Percentiles rank a stretch among this genome's conserved stretches.
Evolutionary conservation across 2,888 invertebrate species (phyloP).

Genomic region (Ctenicera cuprea): DNA sequence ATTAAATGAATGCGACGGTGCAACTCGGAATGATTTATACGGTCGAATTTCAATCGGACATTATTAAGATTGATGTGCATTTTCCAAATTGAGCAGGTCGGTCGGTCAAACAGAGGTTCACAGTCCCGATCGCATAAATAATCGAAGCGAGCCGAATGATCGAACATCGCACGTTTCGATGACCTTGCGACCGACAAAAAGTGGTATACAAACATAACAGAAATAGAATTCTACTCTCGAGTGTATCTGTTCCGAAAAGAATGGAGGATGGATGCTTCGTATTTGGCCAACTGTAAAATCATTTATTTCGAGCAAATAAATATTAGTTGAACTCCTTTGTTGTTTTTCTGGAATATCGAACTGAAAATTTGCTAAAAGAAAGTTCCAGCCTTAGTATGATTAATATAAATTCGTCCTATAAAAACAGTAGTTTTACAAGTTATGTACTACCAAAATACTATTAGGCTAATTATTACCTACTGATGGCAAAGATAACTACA

Average conservation of each 20-base stretch:
- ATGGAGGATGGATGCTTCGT: background rate
- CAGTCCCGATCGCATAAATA: slow-evolving; percentile 43
- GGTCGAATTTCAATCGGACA: slow-evolving; percentile 44
- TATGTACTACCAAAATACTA: too few relatives aligned
- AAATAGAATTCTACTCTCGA: slow-evolving; percentile 6
- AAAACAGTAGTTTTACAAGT: too few relatives aligned
- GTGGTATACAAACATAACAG: slow-evolving; percentile 16
- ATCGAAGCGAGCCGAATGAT: slow-evolving; percentile 38
- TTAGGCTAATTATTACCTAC: too few relatives aligned
- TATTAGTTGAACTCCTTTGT: too few relatives aligned
- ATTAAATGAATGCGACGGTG: slow-evolving; percentile 24
- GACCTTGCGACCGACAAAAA: slow-evolving; percentile 17
- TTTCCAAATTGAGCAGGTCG: slow-evolving; percentile 43
- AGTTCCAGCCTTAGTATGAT: too few relatives aligned
- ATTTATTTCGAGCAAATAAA: too few relatives aligned
- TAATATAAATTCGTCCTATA: too few relatives aligned
- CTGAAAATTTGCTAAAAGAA: too few relatives aligned
- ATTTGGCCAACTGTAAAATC: too few relatives aligned
- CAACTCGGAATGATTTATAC: slow-evolving; percentile 37
- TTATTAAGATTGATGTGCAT: slow-evolving; percentile 49
- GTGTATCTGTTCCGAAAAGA: background rate
- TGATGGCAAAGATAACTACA: too few relatives aligned
- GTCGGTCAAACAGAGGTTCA: slow-evolving; percentile 36
- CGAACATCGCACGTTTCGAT: slow-evolving; percentile 18
- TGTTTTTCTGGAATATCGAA: too few relatives aligned